Conservation (phyloP, 2,888 invertebrate species). For the Congeria kusceri region DNA sequence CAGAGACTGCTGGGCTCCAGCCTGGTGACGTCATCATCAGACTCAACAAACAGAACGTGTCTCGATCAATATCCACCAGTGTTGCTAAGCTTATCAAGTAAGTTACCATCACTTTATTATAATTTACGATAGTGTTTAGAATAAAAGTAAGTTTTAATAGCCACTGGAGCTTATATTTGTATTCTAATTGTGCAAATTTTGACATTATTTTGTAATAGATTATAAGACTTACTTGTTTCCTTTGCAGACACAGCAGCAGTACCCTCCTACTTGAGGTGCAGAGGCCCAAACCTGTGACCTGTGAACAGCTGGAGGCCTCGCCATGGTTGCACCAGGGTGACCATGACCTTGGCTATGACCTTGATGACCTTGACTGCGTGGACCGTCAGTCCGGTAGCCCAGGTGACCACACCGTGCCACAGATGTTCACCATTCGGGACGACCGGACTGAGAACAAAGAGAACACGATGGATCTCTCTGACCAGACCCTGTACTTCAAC, state of each 20-base stretch:
- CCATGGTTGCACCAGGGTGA: conserved; percentile 48
- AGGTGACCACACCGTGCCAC: conserved; percentile 47
- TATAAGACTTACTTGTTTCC: background rate
- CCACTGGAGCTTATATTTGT: no score
- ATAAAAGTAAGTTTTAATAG: no score
- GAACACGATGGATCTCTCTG: conserved; percentile 70
- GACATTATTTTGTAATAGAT: no score
- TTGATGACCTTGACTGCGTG: conserved; percentile 54
- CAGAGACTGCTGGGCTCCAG: conserved; percentile 78
- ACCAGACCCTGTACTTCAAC: conserved; percentile 61
- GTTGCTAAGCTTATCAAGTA: conserved; percentile 83
- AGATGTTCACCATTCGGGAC: conserved; percentile 55
- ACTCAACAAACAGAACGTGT: conserved; percentile 83
- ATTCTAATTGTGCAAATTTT: no score
- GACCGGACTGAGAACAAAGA: conserved; percentile 64
- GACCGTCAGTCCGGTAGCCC: conserved; percentile 20
- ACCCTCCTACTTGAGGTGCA: conserved; percentile 70
- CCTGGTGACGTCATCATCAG: conserved; percentile 81
- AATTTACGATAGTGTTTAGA: no score
- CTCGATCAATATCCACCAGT: conserved; percentile 81
- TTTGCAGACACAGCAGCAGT: conserved; percentile 67
- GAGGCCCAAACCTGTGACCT: conserved; percentile 64
- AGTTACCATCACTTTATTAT: conserved; percentile 36
- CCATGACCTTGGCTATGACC: conserved; percentile 19
- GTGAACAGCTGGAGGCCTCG: conserved; percentile 65